Evolutionary conservation across 1,140 invertebrate genomes (phyloP).

Genomic region (Gyrodactylus bullatarudis): DNA sequence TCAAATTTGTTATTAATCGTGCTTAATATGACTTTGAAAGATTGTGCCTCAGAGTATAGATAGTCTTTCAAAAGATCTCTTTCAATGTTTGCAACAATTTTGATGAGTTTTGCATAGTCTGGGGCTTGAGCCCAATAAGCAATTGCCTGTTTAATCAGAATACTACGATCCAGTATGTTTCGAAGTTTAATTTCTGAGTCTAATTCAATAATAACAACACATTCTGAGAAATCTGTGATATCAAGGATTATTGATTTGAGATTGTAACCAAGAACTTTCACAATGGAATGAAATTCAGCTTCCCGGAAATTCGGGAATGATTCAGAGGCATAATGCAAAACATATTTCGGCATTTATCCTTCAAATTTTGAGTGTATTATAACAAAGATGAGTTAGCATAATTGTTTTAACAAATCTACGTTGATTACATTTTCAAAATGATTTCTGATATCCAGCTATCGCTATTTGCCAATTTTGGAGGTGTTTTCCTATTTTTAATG

Average conservation of each 20-base stretch:
- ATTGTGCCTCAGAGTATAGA: neutral
- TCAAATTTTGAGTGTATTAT: neutral
- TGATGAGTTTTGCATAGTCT: neutral
- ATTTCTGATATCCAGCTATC: conserved; percentile 49
- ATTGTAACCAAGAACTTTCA: neutral
- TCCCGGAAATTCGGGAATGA: neutral
- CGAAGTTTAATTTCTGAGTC: neutral
- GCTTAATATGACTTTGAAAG: neutral
- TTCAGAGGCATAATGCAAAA: neutral
- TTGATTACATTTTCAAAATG: neutral
- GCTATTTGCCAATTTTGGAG: conserved; percentile 69
- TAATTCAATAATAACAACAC: neutral
- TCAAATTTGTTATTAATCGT: neutral
- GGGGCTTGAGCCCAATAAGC: neutral
- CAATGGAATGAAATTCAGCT: neutral
- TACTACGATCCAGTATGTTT: neutral
- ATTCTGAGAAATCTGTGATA: neutral
- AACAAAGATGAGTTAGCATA: neutral
- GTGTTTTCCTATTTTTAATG: conserved; percentile 57
- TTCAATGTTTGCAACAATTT: neutral
- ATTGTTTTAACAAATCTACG: conserved; percentile 13
- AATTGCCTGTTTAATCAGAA: neutral
- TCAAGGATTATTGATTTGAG: neutral
- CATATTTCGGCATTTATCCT: neutral
- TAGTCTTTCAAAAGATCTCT: neutral